Conservation (phyloP, 2,113 vertebrate genomes). For the Oreochromis aureus region DNA sequence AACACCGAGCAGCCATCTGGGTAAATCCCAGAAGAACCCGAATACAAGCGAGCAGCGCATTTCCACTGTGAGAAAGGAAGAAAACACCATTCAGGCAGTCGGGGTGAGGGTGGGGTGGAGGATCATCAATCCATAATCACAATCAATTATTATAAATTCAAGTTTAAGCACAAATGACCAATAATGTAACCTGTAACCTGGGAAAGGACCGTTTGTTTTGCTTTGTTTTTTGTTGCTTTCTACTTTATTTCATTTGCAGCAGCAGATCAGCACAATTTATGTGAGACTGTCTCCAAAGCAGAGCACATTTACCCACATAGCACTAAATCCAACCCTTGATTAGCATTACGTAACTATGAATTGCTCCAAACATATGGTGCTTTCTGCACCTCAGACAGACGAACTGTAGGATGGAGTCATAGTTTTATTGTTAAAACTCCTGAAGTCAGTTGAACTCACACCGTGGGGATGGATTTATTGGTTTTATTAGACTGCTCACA, state of each 20-base stretch:
- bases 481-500: background rate
- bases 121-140: background rate
- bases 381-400: background rate
- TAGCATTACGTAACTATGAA: background rate
- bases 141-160: background rate
- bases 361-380: background rate
- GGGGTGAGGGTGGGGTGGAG: background rate
- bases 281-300: background rate
- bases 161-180: background rate
- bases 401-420: background rate
- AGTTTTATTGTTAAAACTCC: background rate
- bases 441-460: background rate
- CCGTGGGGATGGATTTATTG: background rate
- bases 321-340: background rate
- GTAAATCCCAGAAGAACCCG: background rate
- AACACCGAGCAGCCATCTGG: background rate
- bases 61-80: background rate
- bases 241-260: background rate
- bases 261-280: background rate
- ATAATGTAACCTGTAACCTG: background rate
- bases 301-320: background rate
- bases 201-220: accelerated
- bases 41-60: background rate
- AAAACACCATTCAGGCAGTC: background rate
- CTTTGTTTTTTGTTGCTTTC: background rate